Conservation (phyloP, 2,888 invertebrate species). For the Fragum fragum region DNA sequence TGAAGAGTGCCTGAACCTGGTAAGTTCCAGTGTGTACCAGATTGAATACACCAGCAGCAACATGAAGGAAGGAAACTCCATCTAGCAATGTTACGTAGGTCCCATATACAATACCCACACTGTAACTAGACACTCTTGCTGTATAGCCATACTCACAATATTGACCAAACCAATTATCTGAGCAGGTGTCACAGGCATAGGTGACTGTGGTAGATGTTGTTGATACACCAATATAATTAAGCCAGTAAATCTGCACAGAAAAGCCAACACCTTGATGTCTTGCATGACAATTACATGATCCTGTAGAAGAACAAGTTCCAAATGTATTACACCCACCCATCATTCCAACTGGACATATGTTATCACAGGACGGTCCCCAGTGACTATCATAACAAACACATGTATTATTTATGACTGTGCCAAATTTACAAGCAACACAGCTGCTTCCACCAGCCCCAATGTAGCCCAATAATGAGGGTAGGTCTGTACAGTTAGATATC, state of each 20-base stretch:
- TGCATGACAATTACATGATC: constrained; percentile 69
- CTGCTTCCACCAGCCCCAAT: constrained; percentile 60
- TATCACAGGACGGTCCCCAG: constrained; percentile 71
- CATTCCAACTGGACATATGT: constrained; percentile 65
- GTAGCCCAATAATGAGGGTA: constrained; percentile 42
- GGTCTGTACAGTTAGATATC: constrained; percentile 39
- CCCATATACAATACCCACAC: constrained; percentile 66
- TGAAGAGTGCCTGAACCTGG: constrained; percentile 68
- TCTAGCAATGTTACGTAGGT: constrained; percentile 70
- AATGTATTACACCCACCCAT: constrained; percentile 68
- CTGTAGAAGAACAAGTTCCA: constrained; percentile 67
- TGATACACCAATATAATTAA: constrained; percentile 43
- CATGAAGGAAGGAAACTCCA: constrained; percentile 65
- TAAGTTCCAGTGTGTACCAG: constrained; percentile 50
- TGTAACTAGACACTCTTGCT: constrained; percentile 2
- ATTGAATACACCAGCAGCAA: constrained; percentile 65
- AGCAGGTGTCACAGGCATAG: constrained; percentile 71
- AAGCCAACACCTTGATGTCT: constrained; percentile 60
- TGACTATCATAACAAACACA: constrained; percentile 71
- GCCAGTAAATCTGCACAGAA: constrained; percentile 67
- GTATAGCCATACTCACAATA: constrained; percentile 71
- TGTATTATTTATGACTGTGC: constrained; percentile 36
- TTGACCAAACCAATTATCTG: constrained; percentile 70
- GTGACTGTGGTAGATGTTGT: constrained; percentile 16
- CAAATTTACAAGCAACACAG: constrained; percentile 70